These are phyloP conservation scores for Channa striata DNA, from an alignment of 2,797 vertebrate genomes.

Conservation along the genomic window DNA sequence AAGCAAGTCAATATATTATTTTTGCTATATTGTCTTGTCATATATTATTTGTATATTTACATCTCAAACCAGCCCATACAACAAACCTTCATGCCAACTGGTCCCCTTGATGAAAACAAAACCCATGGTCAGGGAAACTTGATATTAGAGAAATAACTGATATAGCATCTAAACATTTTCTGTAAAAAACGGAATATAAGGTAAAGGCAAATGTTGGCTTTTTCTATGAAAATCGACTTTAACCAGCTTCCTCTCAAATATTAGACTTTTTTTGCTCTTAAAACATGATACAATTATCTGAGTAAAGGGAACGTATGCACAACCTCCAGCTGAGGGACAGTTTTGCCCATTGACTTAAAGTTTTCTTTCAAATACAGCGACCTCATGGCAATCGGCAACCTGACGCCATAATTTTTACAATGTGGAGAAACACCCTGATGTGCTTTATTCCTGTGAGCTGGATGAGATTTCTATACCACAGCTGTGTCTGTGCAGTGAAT, in stretches of 20 bases:
- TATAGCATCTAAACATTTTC: slow-evolving; percentile 33
- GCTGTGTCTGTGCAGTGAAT: background rate
- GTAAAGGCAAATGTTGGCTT: slow-evolving; percentile 76
- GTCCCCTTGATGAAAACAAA: slow-evolving; percentile 25
- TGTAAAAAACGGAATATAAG: slow-evolving; percentile 50
- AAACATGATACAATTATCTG: slow-evolving; percentile 30
- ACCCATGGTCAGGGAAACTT: background rate
- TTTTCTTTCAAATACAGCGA: slow-evolving; percentile 18
- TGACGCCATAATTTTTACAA: background rate
- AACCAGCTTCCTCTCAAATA: slow-evolving; percentile 52
- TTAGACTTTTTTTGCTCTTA: slow-evolving; percentile 24
- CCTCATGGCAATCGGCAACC: background rate
- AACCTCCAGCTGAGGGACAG: slow-evolving; percentile 20
- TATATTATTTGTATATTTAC: slow-evolving; percentile 73
- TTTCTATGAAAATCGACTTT: slow-evolving; percentile 58
- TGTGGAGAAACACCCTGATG: background rate
- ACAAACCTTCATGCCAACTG: slow-evolving; percentile 34
- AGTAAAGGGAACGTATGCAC: slow-evolving; percentile 61
- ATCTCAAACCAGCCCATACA: slow-evolving; percentile 47
- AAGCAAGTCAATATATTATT: slow-evolving; percentile 60
- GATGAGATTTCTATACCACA: background rate
- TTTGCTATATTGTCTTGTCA: slow-evolving; percentile 44
- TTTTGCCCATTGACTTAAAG: slow-evolving; percentile 23
- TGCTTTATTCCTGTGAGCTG: background rate
- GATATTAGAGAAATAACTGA: slow-evolving; percentile 26